Evolutionary conservation across 2,113 vertebrate species (phyloP).

Genomic region (Apus apus): DNA sequence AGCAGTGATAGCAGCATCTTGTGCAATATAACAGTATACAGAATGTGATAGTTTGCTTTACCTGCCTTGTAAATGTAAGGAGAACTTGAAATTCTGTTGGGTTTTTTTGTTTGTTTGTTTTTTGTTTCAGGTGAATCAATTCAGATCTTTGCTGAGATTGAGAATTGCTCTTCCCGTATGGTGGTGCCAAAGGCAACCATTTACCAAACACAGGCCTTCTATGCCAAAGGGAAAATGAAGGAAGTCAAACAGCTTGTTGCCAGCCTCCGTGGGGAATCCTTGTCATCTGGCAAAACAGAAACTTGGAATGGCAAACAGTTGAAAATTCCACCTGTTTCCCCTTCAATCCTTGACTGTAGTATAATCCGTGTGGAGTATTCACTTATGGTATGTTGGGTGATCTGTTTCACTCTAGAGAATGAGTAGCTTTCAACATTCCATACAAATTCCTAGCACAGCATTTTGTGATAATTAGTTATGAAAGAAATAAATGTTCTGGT

Average conservation of each 20-base stretch:
- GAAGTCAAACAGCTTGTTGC: slow-evolving; percentile 97
- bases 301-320: slow-evolving; percentile 96
- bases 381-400: slow-evolving; percentile 81
- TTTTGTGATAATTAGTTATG: background rate
- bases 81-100: background rate
- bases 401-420: background rate
- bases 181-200: slow-evolving; percentile 98
- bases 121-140: slow-evolving; percentile 88
- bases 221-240: slow-evolving; percentile 99
- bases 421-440: background rate
- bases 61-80: background rate
- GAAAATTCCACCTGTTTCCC: slow-evolving; percentile 96
- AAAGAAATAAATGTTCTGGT: background rate
- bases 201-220: slow-evolving; percentile 99
- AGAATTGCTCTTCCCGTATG: slow-evolving; percentile 95
- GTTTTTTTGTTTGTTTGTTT: background rate
- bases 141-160: slow-evolving; percentile 96
- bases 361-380: slow-evolving; percentile 97
- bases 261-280: slow-evolving; percentile 93
- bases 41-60: background rate
- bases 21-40: background rate
- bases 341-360: slow-evolving; percentile 96
- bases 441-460: background rate
- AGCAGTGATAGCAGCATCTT: background rate
- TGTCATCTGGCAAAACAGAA: slow-evolving; percentile 96